Conservation (phyloP, 2,113 vertebrate species). For the Struthidea cinerea region DNA sequence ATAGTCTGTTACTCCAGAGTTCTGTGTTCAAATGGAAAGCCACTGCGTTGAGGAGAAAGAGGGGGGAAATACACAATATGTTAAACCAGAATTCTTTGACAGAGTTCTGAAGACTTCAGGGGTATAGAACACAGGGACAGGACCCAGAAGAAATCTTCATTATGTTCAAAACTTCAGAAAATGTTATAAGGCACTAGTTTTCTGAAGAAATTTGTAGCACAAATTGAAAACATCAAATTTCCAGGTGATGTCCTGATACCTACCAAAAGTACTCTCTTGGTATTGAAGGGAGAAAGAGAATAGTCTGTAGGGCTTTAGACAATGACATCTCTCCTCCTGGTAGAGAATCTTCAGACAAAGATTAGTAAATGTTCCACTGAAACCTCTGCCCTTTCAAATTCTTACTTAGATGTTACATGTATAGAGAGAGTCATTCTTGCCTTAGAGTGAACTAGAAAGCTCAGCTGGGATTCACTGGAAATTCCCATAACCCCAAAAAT, state of each 20-base stretch:
- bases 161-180: neutral
- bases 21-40: neutral
- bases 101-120: neutral
- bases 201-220: neutral
- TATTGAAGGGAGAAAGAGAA: neutral
- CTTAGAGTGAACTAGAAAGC: neutral
- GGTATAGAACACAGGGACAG: neutral
- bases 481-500: neutral
- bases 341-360: neutral
- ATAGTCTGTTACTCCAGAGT: neutral
- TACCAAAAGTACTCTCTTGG: neutral
- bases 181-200: neutral
- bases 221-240: neutral
- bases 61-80: rapidly evolving
- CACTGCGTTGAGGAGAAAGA: neutral
- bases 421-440: neutral
- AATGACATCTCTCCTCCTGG: neutral
- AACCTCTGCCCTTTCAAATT: neutral
- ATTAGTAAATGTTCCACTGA: neutral
- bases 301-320: neutral
- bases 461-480: neutral
- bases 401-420: neutral
- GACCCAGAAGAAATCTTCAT: neutral
- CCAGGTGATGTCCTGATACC: neutral
- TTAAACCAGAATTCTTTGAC: neutral